phyloP scores from a whole-genome alignment of 92 coral and sea anemone genomes.

The Epizoanthus illoricatus region DNA sequence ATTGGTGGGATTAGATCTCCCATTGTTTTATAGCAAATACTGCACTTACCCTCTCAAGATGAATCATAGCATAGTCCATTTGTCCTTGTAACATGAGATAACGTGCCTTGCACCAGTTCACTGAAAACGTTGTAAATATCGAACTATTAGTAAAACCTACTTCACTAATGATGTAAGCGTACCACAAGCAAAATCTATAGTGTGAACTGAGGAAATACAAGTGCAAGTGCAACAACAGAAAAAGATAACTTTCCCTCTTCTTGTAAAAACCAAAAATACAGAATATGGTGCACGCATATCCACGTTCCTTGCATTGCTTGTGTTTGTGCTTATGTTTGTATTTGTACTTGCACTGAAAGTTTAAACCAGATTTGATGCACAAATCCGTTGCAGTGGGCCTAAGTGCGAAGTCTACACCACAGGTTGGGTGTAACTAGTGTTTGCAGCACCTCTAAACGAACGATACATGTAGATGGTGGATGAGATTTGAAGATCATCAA shows the following conservation, averaged over 20 bases:
- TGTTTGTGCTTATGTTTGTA: too few relatives aligned
- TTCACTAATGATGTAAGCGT: background rate
- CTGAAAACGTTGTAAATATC: slow-evolving; percentile 40
- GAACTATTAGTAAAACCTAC: background rate
- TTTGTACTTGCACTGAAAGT: background rate
- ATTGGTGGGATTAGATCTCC: too few relatives aligned
- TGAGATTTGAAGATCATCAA: too few relatives aligned
- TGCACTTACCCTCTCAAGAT: slow-evolving; percentile 81
- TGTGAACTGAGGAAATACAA: too few relatives aligned
- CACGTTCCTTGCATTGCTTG: too few relatives aligned
- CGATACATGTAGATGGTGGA: too few relatives aligned
- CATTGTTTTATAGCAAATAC: too few relatives aligned
- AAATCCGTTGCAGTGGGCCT: too few relatives aligned
- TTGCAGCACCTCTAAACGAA: too few relatives aligned
- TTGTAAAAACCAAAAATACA: background rate
- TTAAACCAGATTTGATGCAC: background rate
- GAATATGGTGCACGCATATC: too few relatives aligned
- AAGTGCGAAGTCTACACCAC: too few relatives aligned
- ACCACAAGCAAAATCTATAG: background rate
- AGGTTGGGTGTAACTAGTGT: too few relatives aligned
- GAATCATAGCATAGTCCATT: slow-evolving; percentile 92
- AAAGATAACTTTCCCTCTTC: background rate
- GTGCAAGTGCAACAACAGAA: background rate
- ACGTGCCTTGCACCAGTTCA: slow-evolving; percentile 96
- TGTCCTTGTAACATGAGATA: slow-evolving; percentile 96